phyloP scores from a whole-genome alignment of 2,888 invertebrate species.

The Synanthedon tipuliformis region DNA sequence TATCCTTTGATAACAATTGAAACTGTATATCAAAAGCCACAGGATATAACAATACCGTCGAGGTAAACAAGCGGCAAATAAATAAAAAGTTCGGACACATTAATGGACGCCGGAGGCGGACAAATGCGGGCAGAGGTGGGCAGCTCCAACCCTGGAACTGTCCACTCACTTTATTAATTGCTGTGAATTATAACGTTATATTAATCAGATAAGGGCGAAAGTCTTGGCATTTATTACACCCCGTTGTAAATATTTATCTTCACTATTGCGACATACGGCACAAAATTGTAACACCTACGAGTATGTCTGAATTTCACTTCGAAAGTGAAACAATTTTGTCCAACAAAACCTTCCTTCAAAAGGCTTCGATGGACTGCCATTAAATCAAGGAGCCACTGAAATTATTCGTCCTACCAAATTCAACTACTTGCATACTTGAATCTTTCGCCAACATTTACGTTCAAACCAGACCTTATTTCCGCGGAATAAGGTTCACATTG shows the following conservation, averaged over 20 bases:
- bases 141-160: not conserved
- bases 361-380: conserved; percentile 20
- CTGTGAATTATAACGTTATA: not conserved
- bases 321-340: no score
- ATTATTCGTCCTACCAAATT: conserved; percentile 23
- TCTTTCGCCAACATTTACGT: conserved; percentile 3
- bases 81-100: not conserved
- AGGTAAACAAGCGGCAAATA: not conserved
- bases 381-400: conserved; percentile 39
- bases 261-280: no score
- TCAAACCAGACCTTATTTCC: no score
- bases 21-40: not conserved
- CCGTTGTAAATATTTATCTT: not conserved
- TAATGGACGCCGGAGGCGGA: not conserved
- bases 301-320: no score
- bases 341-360: conserved; percentile 3
- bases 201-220: not conserved
- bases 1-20: not conserved
- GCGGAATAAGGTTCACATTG: no score
- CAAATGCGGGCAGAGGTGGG: no score
- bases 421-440: conserved; percentile 41
- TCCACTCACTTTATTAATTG: not conserved
- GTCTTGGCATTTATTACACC: not conserved
- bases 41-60: not conserved
- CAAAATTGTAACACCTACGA: no score